These are phyloP conservation scores for Coreoperca whiteheadi DNA, from an alignment of 2,113 vertebrate species.

Conservation along the genomic window DNA sequence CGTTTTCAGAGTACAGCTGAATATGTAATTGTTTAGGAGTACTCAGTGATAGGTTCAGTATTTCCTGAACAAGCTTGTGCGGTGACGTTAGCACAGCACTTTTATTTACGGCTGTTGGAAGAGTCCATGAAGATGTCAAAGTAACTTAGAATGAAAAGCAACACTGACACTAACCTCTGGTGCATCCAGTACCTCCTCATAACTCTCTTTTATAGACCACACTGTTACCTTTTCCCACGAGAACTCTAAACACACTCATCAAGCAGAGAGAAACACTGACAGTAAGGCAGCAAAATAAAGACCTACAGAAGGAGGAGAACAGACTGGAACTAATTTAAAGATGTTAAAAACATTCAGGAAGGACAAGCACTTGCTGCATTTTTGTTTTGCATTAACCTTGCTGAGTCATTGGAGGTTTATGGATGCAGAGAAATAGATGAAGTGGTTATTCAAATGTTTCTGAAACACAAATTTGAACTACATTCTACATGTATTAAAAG, in stretches of 20 bases:
- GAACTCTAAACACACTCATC: slow-evolving; percentile 63
- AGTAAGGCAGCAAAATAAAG: slow-evolving; percentile 14
- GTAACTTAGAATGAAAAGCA: slow-evolving; percentile 75
- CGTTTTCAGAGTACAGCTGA: slow-evolving; percentile 50
- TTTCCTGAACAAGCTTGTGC: slow-evolving; percentile 50
- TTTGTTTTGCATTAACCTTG: slow-evolving; percentile 8
- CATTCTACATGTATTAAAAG: neutral
- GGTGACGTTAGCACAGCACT: slow-evolving; percentile 33
- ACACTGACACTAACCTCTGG: slow-evolving; percentile 76
- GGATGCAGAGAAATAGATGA: neutral
- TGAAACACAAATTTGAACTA: neutral
- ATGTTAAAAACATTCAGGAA: slow-evolving; percentile 14
- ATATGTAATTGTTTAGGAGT: slow-evolving; percentile 33
- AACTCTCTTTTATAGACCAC: slow-evolving; percentile 80
- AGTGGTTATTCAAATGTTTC: neutral
- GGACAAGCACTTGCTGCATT: slow-evolving; percentile 1
- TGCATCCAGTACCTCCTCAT: slow-evolving; percentile 73
- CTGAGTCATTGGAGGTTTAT: slow-evolving; percentile 33
- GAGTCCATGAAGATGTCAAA: slow-evolving; percentile 77
- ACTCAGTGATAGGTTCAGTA: slow-evolving; percentile 8
- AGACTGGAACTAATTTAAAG: slow-evolving; percentile 30
- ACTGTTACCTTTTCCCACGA: slow-evolving; percentile 79
- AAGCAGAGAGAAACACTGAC: slow-evolving; percentile 4
- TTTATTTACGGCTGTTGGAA: slow-evolving; percentile 64
- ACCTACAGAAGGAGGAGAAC: neutral